These are phyloP conservation scores for Patella ulyssiponensis DNA, from an alignment of 2,888 invertebrate species.

Conservation along the genomic window DNA sequence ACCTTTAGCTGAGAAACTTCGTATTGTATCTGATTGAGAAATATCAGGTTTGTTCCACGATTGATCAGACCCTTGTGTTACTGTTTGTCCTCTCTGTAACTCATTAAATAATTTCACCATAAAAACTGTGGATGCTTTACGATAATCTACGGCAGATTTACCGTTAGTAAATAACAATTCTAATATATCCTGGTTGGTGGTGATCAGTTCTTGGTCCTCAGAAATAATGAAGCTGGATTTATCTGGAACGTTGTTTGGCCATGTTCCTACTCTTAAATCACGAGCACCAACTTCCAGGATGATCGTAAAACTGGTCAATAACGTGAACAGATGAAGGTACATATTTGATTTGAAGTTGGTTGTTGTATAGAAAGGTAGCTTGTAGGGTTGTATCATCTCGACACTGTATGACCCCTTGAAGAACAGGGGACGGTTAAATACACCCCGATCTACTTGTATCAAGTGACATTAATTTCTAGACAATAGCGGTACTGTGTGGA, in stretches of 20 bases:
- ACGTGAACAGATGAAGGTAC: not conserved
- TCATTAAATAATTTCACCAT: conserved; percentile 58
- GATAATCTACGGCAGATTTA: conserved; percentile 32
- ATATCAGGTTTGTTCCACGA: conserved; percentile 22
- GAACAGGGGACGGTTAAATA: not conserved
- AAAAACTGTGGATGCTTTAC: conserved; percentile 71
- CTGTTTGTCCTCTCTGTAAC: conserved; percentile 36
- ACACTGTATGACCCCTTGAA: not conserved
- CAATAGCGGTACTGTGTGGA: not conserved
- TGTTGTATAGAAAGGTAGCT: not conserved
- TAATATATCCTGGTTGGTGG: conserved; percentile 21
- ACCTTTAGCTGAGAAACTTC: conserved; percentile 59
- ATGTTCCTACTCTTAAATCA: not conserved
- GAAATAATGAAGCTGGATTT: not conserved
- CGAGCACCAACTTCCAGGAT: not conserved
- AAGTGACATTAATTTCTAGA: conserved; percentile 9
- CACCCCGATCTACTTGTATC: not conserved
- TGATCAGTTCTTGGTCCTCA: not conserved
- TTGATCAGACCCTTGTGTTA: conserved; percentile 8
- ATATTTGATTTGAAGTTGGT: not conserved
- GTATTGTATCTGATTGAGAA: conserved; percentile 53
- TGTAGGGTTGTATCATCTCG: not conserved
- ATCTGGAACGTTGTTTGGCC: conserved; percentile 2
- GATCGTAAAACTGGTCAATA: not conserved
- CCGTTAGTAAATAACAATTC: conserved; percentile 40